These are phyloP conservation scores for Dolichomitus sp. DNA, from an alignment of 2,888 invertebrate genomes.

Conservation along the genomic window DNA sequence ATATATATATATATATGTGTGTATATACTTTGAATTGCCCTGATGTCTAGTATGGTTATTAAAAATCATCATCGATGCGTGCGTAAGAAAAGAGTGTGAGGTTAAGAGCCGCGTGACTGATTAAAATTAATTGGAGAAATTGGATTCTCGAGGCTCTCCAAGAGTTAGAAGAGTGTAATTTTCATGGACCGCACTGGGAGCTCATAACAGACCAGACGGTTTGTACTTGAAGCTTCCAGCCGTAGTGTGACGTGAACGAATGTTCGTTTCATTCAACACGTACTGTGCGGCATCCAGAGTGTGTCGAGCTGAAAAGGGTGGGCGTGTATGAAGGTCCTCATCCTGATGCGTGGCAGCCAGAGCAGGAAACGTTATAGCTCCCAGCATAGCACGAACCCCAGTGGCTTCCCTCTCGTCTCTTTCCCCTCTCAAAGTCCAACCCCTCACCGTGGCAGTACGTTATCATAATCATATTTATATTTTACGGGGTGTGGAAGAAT, in stretches of 20 bases:
- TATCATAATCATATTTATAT: constrained; percentile 79
- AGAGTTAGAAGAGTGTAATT: neutral
- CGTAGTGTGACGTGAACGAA: constrained; percentile 18
- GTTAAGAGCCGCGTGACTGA: constrained; percentile 33
- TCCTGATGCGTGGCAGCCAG: constrained; percentile 12
- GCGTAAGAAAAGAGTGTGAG: constrained; percentile 8
- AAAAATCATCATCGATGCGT: constrained; percentile 50
- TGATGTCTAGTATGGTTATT: constrained; percentile 15
- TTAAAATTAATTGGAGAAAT: constrained; percentile 53
- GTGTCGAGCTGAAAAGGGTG: constrained; percentile 25
- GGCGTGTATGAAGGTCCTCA: constrained; percentile 9
- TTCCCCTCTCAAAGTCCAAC: constrained; percentile 25
- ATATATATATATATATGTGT: neutral
- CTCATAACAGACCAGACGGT: neutral
- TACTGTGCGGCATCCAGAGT: constrained; percentile 11
- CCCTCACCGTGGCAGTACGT: constrained; percentile 22
- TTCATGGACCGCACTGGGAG: neutral
- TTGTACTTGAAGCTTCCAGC: neutral
- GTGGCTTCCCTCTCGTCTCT: constrained; percentile 7
- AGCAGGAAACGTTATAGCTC: constrained; percentile 32
- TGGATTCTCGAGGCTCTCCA: constrained; percentile 19
- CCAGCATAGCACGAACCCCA: constrained; percentile 13
- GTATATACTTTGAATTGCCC: neutral
- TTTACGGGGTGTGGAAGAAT: constrained; percentile 65
- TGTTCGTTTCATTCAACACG: constrained; percentile 14